Evolutionary conservation across 2,888 invertebrate genomes (phyloP), one percentile per base, ranked within the genome.

Genomic region (Hirtodrosophila confusa): DNA sequence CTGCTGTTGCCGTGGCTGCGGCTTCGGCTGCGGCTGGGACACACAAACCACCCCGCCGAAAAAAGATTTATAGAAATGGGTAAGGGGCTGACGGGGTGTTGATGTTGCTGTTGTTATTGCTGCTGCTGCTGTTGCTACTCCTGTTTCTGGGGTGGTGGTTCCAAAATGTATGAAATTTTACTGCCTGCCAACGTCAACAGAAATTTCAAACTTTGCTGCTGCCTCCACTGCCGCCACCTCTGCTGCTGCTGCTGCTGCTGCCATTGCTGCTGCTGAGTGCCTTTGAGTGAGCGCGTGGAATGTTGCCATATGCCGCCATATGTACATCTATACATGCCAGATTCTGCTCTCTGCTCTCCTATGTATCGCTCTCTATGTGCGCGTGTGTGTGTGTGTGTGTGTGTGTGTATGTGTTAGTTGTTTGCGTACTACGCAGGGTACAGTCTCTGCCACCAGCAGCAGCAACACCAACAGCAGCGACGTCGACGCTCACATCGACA

Each of bases 281-380:
- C 57, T 54, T 73, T 76, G 76, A 77, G 80, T 79, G 78, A 80
- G 69, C 78, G 55, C 74, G 79, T 69, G 77, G 76, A 87, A 80
- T 86, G 74, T 79, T 75, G 85, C 85, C 89, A 89, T 85, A 85
- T 85, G 89, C 84, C 74, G 78, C 75, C 87, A 84, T 87, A 83
- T 78, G 76, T 73, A 82, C 65, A 72, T 70, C 51, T 64, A 49
- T 68, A 69, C 61, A 69, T 72, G 69, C 62, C 54, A 41, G 61
- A 58, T 43, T 36, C 65, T 56, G 48, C 63, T 73, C 69, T 65
- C 47, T 57, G 48, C 54, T 51, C 72, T 72, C 60, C 44, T 50
- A 58, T 37, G 27, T 50, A 5, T 57, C 57, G 29, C 10, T 49
- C 50, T 39, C 37, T 31, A 1, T 56, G 7, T 41, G 24, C 43